These are phyloP conservation scores for Odontocolon sp. DNA, from an alignment of 2,888 invertebrate genomes.

Conservation along the genomic window DNA sequence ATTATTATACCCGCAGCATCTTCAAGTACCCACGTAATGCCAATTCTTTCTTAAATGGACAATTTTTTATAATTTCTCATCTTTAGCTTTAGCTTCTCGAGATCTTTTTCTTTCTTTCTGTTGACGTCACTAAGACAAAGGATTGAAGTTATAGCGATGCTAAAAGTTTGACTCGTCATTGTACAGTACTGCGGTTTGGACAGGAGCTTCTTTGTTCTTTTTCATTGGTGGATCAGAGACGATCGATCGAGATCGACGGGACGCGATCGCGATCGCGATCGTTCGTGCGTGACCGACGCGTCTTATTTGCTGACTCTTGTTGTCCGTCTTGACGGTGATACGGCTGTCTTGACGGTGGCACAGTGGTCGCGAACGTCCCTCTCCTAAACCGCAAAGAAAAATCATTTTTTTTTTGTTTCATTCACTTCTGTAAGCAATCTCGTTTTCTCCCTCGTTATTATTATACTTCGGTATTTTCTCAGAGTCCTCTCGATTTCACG, in stretches of 20 bases:
- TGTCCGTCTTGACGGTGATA: conserved; percentile 6
- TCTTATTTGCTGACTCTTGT: conserved; percentile 54
- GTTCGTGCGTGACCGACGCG: conserved; percentile 58
- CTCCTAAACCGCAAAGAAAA: conserved; percentile 54
- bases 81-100: too few species aligned
- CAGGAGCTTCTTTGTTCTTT: background rate
- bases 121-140: background rate
- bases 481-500: conserved; percentile 45
- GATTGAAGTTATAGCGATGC: background rate
- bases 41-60: background rate
- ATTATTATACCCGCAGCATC: conserved; percentile 13
- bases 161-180: background rate
- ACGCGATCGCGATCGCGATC: conserved; percentile 50
- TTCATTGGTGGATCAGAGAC: background rate
- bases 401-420: conserved; percentile 7
- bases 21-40: conserved; percentile 20
- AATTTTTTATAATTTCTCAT: background rate
- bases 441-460: conserved; percentile 18
- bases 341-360: conserved; percentile 42
- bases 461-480: conserved; percentile 6
- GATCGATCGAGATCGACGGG: conserved; percentile 54
- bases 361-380: conserved; percentile 56
- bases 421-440: background rate
- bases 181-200: background rate
- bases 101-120: background rate